Base-by-base conservation (phyloP, 2,797 vertebrate species). In the Ficedula albicollis region DNA sequence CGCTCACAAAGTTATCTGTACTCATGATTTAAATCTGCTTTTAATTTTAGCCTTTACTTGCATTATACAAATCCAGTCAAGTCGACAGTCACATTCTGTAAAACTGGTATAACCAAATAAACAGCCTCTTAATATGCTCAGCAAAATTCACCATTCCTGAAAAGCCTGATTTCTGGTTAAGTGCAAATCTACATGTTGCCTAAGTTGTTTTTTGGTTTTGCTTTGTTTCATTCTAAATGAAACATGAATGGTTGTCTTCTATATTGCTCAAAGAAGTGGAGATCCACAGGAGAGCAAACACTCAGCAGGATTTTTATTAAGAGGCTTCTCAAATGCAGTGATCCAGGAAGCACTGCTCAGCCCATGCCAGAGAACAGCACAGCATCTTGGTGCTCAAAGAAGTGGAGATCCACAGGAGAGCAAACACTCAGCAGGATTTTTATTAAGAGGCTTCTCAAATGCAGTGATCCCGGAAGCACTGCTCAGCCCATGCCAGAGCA, bases 141-240 rank as follows among this genome's bases (percentile, higher is more conserved):
- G 62, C 51, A 87, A 85, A 89, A 87, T 93, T 75, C 4, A 4
- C 36, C 14, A 51, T 72, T 87, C 93, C 84, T 92, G 89, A 87
- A 96, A 94, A 94, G 48, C 90, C 78, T 91, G 72, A 80, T 80
- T 59, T 86, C 32, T 67, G 70, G 63, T 81, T 82, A 90, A 84
- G 7, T 32, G 87, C 36, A 80, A 92, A 87, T 34, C 60, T 85
- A 46, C 52, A 56, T 83, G 60, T 48, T 87, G 46, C 43, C 38
- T 15, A 18, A 74, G 30, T 21, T 38, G 39, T 5, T 43, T 44
- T 59, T 90, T 38, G 9, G 16, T 80, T 44, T 27, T 44, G 49
- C 13, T 38, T 66, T 64, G 8, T 63, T 79, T 92, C 13, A 13
- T 70, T 89, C 30, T 55, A 38, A 83, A 25, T 68, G 34, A 63